Conservation (phyloP, 1,140 invertebrate genomes). For the Oedothorax gibbosus region DNA sequence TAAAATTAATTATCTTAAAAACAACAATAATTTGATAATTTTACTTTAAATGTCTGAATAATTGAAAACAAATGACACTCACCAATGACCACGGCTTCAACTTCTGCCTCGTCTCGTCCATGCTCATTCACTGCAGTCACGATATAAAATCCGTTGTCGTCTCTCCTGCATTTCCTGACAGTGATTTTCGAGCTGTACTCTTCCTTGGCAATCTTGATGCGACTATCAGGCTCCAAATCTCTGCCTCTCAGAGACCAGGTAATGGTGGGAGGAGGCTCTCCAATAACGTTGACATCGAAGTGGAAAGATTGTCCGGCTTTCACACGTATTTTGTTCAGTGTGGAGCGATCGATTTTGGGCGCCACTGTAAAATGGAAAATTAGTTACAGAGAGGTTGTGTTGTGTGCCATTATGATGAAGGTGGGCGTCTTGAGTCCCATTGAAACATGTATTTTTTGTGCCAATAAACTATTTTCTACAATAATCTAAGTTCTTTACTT, state of each 20-base stretch:
- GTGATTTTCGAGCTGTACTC: slow-evolving; percentile 70
- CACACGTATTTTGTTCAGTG: slow-evolving; percentile 76
- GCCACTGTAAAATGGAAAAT: slow-evolving; percentile 63
- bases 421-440: too few relatives aligned
- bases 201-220: slow-evolving; percentile 68
- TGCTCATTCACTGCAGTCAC: slow-evolving; percentile 92
- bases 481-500: too few relatives aligned
- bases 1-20: too few relatives aligned
- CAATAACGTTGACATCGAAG: slow-evolving; percentile 71
- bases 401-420: too few relatives aligned
- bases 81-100: slow-evolving; percentile 89
- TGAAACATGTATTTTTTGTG: too few relatives aligned
- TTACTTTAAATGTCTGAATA: too few relatives aligned
- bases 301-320: slow-evolving; percentile 80
- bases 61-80: slow-evolving; percentile 65
- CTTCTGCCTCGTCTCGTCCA: slow-evolving; percentile 91
- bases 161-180: slow-evolving; percentile 68
- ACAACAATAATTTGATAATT: too few relatives aligned
- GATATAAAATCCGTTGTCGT: slow-evolving; percentile 91
- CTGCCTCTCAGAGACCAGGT: slow-evolving; percentile 79
- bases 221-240: slow-evolving; percentile 67
- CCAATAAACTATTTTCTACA: too few relatives aligned
- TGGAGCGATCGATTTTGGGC: slow-evolving; percentile 68
- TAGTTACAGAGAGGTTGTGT: too few relatives aligned
- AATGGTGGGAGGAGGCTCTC: slow-evolving; percentile 71